Evolutionary conservation across 2,888 invertebrate genomes (phyloP).

Genomic region (Morpho helenor): DNA sequence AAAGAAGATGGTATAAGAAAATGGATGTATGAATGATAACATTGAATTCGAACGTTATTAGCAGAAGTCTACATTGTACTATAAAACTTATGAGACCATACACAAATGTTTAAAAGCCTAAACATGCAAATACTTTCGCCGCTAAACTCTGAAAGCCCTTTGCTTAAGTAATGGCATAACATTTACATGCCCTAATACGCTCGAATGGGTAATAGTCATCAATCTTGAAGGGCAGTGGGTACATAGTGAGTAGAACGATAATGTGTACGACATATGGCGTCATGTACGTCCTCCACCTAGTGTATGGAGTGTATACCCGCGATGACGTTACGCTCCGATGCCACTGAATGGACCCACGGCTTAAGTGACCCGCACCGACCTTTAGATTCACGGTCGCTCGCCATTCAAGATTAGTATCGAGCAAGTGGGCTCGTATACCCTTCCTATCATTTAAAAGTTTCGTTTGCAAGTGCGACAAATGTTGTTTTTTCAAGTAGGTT

Average conservation of each 20-base stretch:
- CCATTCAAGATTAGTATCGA: conserved; percentile 50
- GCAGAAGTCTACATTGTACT: no score
- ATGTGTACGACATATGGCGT: conserved; percentile 74
- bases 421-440: conserved; percentile 42
- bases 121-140: conserved; percentile 10
- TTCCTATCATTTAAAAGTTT: conserved; percentile 15
- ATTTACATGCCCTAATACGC: conserved; percentile 76
- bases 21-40: no score
- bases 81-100: no score
- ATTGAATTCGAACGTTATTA: no score
- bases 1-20: no score
- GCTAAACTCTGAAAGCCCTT: conserved; percentile 58
- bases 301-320: conserved; percentile 25
- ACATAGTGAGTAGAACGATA: conserved; percentile 49
- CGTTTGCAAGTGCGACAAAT: conserved; percentile 43
- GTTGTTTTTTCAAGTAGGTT: conserved; percentile 30
- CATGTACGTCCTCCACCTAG: conserved; percentile 37
- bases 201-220: conserved; percentile 69
- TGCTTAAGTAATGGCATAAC: conserved; percentile 71
- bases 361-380: conserved; percentile 63
- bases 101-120: background rate
- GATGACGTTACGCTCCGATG: conserved; percentile 55
- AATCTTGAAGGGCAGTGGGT: conserved; percentile 64
- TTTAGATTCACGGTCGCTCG: conserved; percentile 40
- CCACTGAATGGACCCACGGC: conserved; percentile 45